Evolutionary conservation across 2,888 invertebrate genomes (phyloP).

Genomic region (Tuberolachnus salignus): DNA sequence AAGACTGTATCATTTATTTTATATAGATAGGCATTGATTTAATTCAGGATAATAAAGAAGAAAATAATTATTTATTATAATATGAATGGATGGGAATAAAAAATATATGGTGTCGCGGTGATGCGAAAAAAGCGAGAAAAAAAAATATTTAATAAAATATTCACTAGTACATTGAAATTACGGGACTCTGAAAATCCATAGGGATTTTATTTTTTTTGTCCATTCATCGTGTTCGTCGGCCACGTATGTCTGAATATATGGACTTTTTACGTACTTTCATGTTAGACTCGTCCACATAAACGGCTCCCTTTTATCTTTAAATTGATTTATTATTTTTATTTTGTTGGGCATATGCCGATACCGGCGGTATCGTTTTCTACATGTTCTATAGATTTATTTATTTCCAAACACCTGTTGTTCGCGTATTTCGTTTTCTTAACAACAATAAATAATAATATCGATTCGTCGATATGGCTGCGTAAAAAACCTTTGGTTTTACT

Average conservation of each 20-base stretch:
- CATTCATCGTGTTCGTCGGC: slow-evolving; percentile 18
- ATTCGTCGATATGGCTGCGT: no score
- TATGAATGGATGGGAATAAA: neutral
- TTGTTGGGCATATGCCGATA: no score
- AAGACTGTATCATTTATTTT: slow-evolving; percentile 32
- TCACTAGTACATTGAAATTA: slow-evolving; percentile 20
- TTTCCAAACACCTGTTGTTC: no score
- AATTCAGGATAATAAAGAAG: slow-evolving; percentile 19
- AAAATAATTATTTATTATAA: neutral
- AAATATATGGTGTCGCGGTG: neutral
- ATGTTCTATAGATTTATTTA: no score
- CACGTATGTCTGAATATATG: slow-evolving; percentile 18
- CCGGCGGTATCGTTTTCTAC: no score
- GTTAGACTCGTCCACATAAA: no score
- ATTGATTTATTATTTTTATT: no score
- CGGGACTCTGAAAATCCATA: slow-evolving; percentile 30
- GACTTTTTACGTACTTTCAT: neutral
- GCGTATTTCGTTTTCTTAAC: no score
- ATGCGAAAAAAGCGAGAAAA: slow-evolving; percentile 16
- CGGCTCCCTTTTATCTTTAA: no score
- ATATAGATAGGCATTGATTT: slow-evolving; percentile 7
- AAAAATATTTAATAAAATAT: slow-evolving; percentile 45
- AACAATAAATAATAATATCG: no score
- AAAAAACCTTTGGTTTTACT: no score
- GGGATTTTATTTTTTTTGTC: slow-evolving; percentile 32